Conservation (phyloP, 2,888 invertebrate genomes). For the Epiblema foenella region DNA sequence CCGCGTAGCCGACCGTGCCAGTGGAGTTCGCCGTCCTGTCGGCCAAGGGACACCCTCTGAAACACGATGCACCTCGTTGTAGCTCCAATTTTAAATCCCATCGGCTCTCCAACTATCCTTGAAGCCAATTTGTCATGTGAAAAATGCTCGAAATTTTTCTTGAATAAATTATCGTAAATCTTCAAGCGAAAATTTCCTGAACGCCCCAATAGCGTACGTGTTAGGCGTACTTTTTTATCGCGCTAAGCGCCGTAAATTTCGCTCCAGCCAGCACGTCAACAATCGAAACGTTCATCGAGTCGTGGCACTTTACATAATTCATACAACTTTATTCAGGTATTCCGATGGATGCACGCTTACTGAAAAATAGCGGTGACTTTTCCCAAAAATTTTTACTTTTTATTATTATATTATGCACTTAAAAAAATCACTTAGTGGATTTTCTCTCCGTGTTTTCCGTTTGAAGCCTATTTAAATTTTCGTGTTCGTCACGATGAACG, state of each 20-base stretch:
- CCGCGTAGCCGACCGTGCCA: slow-evolving; percentile 86
- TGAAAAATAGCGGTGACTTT: slow-evolving; percentile 2
- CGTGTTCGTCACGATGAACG: slow-evolving; percentile 61
- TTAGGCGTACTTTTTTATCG: slow-evolving; percentile 63
- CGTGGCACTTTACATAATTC: slow-evolving; percentile 47
- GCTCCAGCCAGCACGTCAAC: slow-evolving; percentile 69
- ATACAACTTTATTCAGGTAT: slow-evolving; percentile 43
- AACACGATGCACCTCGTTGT: slow-evolving; percentile 75
- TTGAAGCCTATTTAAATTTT: slow-evolving; percentile 30
- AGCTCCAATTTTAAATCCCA: slow-evolving; percentile 49
- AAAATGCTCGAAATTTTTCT: neutral
- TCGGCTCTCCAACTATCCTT: slow-evolving; percentile 15
- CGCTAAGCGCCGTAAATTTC: slow-evolving; percentile 68
- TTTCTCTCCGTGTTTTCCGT: slow-evolving; percentile 44
- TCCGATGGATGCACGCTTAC: slow-evolving; percentile 31
- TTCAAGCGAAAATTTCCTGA: slow-evolving; percentile 50
- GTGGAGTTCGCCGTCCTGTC: slow-evolving; percentile 88
- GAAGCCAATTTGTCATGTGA: neutral
- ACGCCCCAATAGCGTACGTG: slow-evolving; percentile 57
- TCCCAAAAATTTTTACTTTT: slow-evolving; percentile 5
- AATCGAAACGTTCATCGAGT: slow-evolving; percentile 73
- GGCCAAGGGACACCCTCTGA: slow-evolving; percentile 88
- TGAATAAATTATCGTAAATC: slow-evolving; percentile 46
- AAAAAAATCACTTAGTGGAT: neutral
- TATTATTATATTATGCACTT: slow-evolving; percentile 5